phyloP scores from a whole-genome alignment of 1,140 invertebrate species.

The Leptinotarsa defecta region DNA sequence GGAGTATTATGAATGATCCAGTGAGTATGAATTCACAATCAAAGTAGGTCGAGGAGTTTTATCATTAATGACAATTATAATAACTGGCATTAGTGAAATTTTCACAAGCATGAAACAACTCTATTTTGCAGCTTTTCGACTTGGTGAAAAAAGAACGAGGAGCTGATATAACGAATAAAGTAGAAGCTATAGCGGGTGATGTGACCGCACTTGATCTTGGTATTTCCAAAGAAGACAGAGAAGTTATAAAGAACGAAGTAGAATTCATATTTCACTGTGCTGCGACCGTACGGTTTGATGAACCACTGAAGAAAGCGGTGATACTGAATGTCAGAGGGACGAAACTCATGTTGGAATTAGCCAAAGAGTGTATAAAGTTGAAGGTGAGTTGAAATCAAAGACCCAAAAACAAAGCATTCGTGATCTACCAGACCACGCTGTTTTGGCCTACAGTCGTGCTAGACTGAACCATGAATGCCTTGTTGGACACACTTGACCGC shows the following conservation, averaged over 20 bases:
- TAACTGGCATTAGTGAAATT: neutral
- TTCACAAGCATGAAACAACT: neutral
- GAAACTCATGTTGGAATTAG: slow-evolving; percentile 66
- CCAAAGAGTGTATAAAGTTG: slow-evolving; percentile 62
- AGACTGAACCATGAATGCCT: neutral
- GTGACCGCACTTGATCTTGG: slow-evolving; percentile 66
- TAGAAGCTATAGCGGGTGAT: slow-evolving; percentile 81
- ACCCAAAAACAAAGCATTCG: too few species aligned
- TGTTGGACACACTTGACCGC: neutral
- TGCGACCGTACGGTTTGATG: slow-evolving; percentile 72
- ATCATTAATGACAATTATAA: neutral
- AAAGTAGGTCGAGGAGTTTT: neutral
- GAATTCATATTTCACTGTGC: slow-evolving; percentile 71
- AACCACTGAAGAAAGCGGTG: slow-evolving; percentile 66
- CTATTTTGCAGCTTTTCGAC: slow-evolving; percentile 42
- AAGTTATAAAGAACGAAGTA: slow-evolving; percentile 60
- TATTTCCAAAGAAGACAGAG: slow-evolving; percentile 56
- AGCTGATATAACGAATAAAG: slow-evolving; percentile 60
- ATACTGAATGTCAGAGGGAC: slow-evolving; percentile 63
- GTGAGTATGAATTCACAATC: slow-evolving; percentile 55
- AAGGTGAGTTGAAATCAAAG: slow-evolving; percentile 31
- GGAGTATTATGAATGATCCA: slow-evolving; percentile 66
- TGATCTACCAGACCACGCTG: neutral
- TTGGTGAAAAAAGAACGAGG: slow-evolving; percentile 40
- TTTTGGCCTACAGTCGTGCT: neutral